Percentiles rank a stretch among this genome's conserved stretches.
These are phyloP conservation scores for Brachionus koreanus DNA, from an alignment of 1,140 invertebrate species.

Conservation along the genomic window DNA sequence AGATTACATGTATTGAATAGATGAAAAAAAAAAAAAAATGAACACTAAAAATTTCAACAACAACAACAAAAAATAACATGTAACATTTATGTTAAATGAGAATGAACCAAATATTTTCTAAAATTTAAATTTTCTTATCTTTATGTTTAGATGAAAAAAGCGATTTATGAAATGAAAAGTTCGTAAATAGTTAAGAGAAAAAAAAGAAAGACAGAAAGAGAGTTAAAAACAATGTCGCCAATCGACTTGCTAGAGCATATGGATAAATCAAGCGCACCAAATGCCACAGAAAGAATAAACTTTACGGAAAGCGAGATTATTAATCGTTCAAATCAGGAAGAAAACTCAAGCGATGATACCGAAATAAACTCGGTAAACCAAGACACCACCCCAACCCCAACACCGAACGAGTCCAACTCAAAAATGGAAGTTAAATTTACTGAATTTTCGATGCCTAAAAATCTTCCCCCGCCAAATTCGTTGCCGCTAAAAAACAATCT, in stretches of 20 bases:
- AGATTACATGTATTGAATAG: neutral
- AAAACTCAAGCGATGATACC: slow-evolving; percentile 6
- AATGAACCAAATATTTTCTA: neutral
- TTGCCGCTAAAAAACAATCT: neutral
- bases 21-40: neutral
- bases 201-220: neutral
- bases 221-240: neutral
- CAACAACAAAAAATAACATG: neutral
- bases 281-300: neutral
- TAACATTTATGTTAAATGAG: neutral
- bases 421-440: slow-evolving; percentile 29
- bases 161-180: slow-evolving; percentile 8
- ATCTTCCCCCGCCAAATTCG: neutral
- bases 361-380: slow-evolving; percentile 44
- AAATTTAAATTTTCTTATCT: slow-evolving; percentile 4
- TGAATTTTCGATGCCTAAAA: slow-evolving; percentile 17
- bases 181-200: neutral
- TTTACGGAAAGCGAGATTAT: neutral
- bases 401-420: slow-evolving; percentile 28
- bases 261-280: neutral
- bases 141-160: slow-evolving; percentile 8
- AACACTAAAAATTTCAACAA: neutral
- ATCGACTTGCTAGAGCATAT: neutral
- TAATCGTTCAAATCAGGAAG: neutral
- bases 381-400: slow-evolving; percentile 38